These are phyloP conservation scores for Bungarus multicinctus DNA, from an alignment of 2,113 vertebrate genomes.

Conservation along the genomic window DNA sequence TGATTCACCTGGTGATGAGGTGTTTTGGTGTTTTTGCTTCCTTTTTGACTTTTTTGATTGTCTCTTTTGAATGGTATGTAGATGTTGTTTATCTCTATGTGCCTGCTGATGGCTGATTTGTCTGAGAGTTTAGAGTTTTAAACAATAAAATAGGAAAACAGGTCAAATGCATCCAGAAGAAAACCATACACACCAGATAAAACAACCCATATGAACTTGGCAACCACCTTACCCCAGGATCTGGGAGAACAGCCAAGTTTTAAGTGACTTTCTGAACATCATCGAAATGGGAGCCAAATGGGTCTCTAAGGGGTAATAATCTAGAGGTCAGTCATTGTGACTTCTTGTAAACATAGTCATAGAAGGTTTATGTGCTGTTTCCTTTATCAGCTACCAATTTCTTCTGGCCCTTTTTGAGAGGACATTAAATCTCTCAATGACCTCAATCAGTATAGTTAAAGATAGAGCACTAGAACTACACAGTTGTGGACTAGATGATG, in stretches of 20 bases:
- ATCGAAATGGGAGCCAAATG: not conserved
- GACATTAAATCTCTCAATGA: not conserved
- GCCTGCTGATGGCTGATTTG: too few relatives aligned
- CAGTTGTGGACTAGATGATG: not conserved
- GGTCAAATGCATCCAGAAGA: not conserved
- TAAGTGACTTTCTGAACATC: not conserved
- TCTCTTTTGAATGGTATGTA: too few relatives aligned
- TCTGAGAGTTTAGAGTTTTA: not conserved
- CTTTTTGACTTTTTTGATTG: too few relatives aligned
- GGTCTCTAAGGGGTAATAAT: not conserved
- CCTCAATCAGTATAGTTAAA: not conserved
- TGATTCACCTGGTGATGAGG: too few relatives aligned
- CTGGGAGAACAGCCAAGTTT: not conserved
- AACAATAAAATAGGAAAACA: not conserved
- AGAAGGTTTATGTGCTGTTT: not conserved
- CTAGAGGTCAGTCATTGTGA: not conserved
- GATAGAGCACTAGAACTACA: not conserved
- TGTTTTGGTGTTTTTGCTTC: too few relatives aligned
- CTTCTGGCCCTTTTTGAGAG: not conserved
- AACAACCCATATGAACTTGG: not conserved
- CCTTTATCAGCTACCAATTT: not conserved
- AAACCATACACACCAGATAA: not conserved
- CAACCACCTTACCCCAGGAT: not conserved
- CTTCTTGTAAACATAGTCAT: not conserved
- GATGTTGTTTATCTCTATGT: too few relatives aligned